phyloP scores from a whole-genome alignment of 2,113 vertebrate genomes.

The Alaudala cheleensis region DNA sequence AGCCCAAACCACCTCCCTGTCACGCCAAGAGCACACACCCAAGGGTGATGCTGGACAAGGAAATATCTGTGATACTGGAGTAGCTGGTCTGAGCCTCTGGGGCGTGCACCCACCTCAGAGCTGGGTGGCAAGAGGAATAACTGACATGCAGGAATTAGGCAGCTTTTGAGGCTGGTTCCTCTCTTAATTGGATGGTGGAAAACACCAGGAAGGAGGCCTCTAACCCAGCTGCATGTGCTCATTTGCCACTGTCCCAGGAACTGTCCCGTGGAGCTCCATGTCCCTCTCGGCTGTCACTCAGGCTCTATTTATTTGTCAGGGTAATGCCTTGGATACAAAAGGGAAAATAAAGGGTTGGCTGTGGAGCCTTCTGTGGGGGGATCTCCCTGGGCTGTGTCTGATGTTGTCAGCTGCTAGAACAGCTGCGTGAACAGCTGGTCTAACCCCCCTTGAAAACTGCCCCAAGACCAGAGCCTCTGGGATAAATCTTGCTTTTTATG shows the following conservation, averaged over 20 bases:
- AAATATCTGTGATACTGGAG: background rate
- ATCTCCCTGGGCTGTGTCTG: background rate
- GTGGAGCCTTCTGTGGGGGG: background rate
- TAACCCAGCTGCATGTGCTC: accelerated
- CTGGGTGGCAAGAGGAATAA: background rate
- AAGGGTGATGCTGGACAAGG: background rate
- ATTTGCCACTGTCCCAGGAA: background rate
- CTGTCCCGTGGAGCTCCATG: accelerated
- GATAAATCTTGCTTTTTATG: background rate
- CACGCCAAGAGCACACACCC: accelerated
- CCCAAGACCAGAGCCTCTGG: background rate
- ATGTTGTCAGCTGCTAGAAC: slow-evolving; percentile 51
- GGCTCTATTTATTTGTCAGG: background rate
- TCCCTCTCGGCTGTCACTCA: background rate
- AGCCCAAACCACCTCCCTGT: background rate
- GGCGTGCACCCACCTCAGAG: accelerated
- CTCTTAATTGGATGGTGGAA: no score
- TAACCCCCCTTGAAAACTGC: background rate
- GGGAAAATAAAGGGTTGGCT: background rate
- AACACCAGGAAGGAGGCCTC: accelerated
- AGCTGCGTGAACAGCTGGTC: slow-evolving; percentile 57
- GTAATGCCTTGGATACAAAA: background rate
- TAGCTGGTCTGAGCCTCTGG: background rate
- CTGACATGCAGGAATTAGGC: accelerated
- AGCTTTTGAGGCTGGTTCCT: background rate